These are phyloP conservation scores for Leptarthrus brevirostris DNA, from an alignment of 2,888 invertebrate genomes.

Conservation along the genomic window DNA sequence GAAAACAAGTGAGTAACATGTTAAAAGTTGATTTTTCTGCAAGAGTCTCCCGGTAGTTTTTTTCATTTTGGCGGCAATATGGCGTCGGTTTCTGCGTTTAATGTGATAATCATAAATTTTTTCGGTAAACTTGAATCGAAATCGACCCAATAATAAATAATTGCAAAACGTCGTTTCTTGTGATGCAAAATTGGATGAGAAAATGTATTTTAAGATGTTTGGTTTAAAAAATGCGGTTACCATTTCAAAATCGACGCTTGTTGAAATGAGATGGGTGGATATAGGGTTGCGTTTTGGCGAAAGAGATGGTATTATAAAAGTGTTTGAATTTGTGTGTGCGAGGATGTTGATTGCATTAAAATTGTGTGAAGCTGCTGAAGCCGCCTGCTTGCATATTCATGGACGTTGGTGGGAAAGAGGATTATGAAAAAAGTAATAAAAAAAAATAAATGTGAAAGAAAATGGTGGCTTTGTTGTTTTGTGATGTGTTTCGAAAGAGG, in stretches of 20 bases:
- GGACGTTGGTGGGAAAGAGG: slow-evolving; percentile 33
- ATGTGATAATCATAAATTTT: background rate
- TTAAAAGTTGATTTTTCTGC: slow-evolving; percentile 20
- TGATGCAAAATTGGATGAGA: slow-evolving; percentile 9
- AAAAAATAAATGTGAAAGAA: slow-evolving; percentile 6
- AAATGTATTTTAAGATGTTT: slow-evolving; percentile 54
- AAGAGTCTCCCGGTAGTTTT: slow-evolving; percentile 38
- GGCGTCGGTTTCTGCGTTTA: slow-evolving; percentile 56
- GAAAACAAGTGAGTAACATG: slow-evolving; percentile 66
- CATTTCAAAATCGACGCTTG: slow-evolving; percentile 56
- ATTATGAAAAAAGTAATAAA: slow-evolving; percentile 14
- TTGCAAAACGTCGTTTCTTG: background rate
- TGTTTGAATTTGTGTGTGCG: too few species aligned
- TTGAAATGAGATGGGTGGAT: slow-evolving; percentile 51
- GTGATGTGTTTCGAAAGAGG: slow-evolving; percentile 29
- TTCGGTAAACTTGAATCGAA: background rate
- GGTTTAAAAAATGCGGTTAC: slow-evolving; percentile 55
- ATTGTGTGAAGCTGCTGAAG: slow-evolving; percentile 50
- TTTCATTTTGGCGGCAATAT: slow-evolving; percentile 58
- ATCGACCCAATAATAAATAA: background rate
- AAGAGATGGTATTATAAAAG: slow-evolving; percentile 7
- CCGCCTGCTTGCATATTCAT: slow-evolving; percentile 32
- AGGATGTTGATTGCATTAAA: too few species aligned
- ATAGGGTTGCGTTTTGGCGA: background rate
- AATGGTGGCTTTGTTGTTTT: slow-evolving; percentile 42